Evolutionary conservation across 2,113 vertebrate species (phyloP), one percentile per base, ranked within the genome.

Genomic region (Pteruthius melanotis): DNA sequence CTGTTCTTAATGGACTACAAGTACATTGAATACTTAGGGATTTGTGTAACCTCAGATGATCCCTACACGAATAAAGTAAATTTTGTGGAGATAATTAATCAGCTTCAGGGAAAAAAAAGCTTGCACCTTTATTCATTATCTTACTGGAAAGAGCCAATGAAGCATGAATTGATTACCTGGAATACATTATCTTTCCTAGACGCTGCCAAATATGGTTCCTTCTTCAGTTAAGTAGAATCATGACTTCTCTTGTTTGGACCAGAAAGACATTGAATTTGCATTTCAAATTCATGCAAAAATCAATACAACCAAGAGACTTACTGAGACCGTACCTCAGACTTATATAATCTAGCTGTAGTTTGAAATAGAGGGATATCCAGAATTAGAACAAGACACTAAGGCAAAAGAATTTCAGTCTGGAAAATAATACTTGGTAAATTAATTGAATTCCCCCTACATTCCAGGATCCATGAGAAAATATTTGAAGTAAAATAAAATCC

Each of bases 71-170:
- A 93, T 91, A 93, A 96, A 95, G 65, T 59, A 97, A 93, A 95
- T 96, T 95, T 95, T 91, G 72, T 90, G 63, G 45, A 93, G 72
- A 94, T 90, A 95, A 97, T 96, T 96, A 95, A 96, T 96, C 93
- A 95, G 33, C 54, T 94, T 96, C 79, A 88, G 80, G 35, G 53
- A 93, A 95, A 93, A 95, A 74, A 72, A 68, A 86, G 20, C 39
- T 84, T 92, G 31, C 72, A 95, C 93, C 69, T 95, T 94, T 95
- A 91, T 88, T 94, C 76, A 94, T 96, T 93, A 97, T 72, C 76
- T 91, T 70, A 33, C 72, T 91, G 69, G 84, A 94, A 87, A 83
- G 69, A 96, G 61, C 59, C 93, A 96, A 39, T 89, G 87, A 96
- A 96, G 78, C 81, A 96, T 91, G 68, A 97, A 93, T 74, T 94